Conservation (phyloP, 2,888 invertebrate genomes). For the Torymus texanus region DNA sequence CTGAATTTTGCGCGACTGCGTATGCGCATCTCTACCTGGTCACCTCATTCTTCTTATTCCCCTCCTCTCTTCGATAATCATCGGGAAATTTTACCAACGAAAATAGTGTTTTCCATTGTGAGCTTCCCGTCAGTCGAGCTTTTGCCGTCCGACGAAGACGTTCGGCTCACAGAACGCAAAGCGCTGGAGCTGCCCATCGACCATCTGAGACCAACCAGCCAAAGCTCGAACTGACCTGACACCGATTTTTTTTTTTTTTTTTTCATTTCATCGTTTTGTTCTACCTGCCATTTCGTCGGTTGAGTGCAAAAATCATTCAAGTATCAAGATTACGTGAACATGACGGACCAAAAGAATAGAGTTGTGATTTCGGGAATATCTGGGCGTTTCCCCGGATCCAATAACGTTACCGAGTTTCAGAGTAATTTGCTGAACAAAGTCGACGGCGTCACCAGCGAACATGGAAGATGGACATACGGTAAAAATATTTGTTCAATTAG, state of each 20-base stretch:
- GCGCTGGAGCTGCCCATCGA: too few species aligned
- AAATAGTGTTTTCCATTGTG: neutral
- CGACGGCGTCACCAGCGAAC: slow-evolving; percentile 50
- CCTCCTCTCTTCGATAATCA: neutral
- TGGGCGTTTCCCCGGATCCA: slow-evolving; percentile 81
- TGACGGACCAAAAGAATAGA: slow-evolving; percentile 66
- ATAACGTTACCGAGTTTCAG: slow-evolving; percentile 79
- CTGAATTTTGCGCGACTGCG: too few species aligned
- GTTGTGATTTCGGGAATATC: slow-evolving; percentile 80
- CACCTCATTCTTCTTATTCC: too few species aligned
- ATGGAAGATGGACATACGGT: slow-evolving; percentile 55
- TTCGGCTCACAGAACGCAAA: neutral
- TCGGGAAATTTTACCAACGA: slow-evolving; percentile 7
- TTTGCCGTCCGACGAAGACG: slow-evolving; percentile 3
- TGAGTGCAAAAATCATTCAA: too few species aligned
- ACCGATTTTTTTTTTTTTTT: too few species aligned
- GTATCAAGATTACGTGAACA: neutral
- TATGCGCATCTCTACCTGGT: too few species aligned
- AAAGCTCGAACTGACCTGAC: too few species aligned
- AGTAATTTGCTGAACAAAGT: slow-evolving; percentile 52
- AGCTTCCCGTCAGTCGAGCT: slow-evolving; percentile 15
- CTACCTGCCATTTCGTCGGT: slow-evolving; percentile 34
- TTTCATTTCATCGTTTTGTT: too few species aligned
- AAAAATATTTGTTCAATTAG: neutral
- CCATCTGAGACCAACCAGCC: too few species aligned